Evolutionary conservation across 1,140 invertebrate species (phyloP).

Genomic region (Anoplophora glabripennis): DNA sequence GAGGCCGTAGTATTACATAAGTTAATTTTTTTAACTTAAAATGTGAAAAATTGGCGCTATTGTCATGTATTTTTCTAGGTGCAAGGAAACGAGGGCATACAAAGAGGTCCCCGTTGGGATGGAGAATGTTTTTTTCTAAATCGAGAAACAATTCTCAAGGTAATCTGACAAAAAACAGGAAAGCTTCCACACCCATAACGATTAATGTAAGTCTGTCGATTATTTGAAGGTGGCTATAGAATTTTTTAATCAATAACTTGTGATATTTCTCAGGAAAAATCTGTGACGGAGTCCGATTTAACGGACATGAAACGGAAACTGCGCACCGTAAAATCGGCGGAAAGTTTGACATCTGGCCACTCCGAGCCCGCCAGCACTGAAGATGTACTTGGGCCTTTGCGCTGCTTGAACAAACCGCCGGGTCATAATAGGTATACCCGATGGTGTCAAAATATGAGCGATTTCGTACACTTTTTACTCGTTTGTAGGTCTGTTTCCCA

Average conservation of each 20-base stretch:
- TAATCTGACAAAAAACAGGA: conserved; percentile 36
- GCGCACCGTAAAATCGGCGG: conserved; percentile 68
- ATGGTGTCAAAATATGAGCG: not conserved
- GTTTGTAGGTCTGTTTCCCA: conserved; percentile 73
- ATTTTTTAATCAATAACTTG: not conserved
- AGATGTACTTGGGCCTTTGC: conserved; percentile 51
- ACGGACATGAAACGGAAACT: conserved; percentile 53
- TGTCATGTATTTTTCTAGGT: conserved; percentile 25
- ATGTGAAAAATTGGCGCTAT: not conserved
- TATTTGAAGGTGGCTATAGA: not conserved
- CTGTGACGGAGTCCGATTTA: conserved; percentile 48
- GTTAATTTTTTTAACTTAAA: too few species aligned
- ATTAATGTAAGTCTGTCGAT: conserved; percentile 29
- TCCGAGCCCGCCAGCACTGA: conserved; percentile 48
- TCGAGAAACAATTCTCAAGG: conserved; percentile 45
- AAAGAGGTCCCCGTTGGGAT: conserved; percentile 77
- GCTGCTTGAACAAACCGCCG: conserved; percentile 49
- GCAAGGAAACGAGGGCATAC: conserved; percentile 58
- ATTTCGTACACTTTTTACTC: conserved; percentile 23
- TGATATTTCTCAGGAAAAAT: conserved; percentile 43
- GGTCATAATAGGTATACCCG: conserved; percentile 53
- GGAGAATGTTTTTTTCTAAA: conserved; percentile 73
- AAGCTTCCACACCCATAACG: conserved; percentile 41
- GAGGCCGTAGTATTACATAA: not conserved
- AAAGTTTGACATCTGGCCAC: conserved; percentile 60